phyloP scores from a whole-genome alignment of 2,113 vertebrate species.

The Bothrops jararaca region DNA sequence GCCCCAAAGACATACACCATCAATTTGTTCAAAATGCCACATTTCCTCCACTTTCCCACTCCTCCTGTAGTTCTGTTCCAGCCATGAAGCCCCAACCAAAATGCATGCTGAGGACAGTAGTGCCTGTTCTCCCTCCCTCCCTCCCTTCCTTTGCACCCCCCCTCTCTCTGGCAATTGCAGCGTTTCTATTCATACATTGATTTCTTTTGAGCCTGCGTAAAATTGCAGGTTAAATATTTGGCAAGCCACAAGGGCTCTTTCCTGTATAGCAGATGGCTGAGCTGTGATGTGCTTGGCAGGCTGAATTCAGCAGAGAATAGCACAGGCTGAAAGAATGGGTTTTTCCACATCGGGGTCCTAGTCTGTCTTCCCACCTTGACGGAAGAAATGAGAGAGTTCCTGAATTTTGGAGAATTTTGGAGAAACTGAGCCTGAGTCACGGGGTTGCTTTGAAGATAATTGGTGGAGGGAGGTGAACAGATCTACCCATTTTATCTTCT shows the following conservation, averaged over 20 bases:
- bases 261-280: not conserved
- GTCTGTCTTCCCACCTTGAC: not conserved
- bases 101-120: not conserved
- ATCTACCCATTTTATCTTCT: not conserved
- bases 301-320: not conserved
- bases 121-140: not conserved
- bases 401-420: rapidly evolving
- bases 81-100: not conserved
- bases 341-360: not conserved
- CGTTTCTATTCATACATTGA: not conserved
- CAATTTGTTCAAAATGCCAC: no score
- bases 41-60: not conserved
- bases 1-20: not conserved
- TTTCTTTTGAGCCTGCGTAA: not conserved
- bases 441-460: not conserved
- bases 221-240: not conserved
- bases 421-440: rapidly evolving
- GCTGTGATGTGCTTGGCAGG: not conserved
- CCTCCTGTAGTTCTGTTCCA: not conserved
- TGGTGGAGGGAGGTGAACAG: no score
- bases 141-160: not conserved
- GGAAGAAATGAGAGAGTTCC: rapidly evolving
- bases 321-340: not conserved
- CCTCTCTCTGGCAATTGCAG: not conserved
- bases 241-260: not conserved